Base-by-base conservation (phyloP, 1,140 invertebrate genomes). In the Drosophila paulistorum region DNA sequence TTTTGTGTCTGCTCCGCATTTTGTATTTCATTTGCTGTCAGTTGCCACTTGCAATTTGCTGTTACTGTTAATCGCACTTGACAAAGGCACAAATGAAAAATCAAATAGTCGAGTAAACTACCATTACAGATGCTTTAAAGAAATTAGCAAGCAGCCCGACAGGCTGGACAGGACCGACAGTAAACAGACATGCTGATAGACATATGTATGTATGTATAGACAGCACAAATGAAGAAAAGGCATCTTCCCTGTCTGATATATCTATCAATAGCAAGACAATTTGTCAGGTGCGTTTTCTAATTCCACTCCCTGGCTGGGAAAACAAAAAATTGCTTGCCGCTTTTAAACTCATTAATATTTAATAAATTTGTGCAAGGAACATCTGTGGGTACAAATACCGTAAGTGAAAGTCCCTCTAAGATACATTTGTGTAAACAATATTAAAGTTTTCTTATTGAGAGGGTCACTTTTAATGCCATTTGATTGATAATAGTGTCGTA, bases 301-400 rank as follows among this genome's bases (percentile, higher is more conserved):
- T 35, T 9, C 30, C 55, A 42, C 23, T 61, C 37, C 14, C 37
- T 42, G 59, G 11, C 7, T 61, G 54, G 26, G 39, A 55, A n/a
- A 51, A 65, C 54, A 73, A 86, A 76, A 79, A 86, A 83, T 86
- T 73, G 71, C 68, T 69, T 48, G 13, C 55, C 72, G 72, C 83
- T 87, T 77, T 74, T 69, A 77, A 77, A 67, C 70, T 83, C 83
- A 83, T 86, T 86, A 87, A 87, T 79, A 71, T 79, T 86, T 87
- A 86, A 86, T 86, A 79, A 75, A 87, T 72, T 83, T 71, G 48
- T 37, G 55, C 69, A 57, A 75, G 42, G 17, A 54, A 58, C 83
- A 86, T 79, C 71, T 86, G 79, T 51, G n/a, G n/a, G n/a, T n/a
- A n/a, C n/a, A n/a, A n/a, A n/a, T n/a, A n/a, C n/a, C n/a, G n/a